Evolutionary conservation across 2,888 invertebrate species (phyloP).

Genomic region (Petrolisthes manimaculis): DNA sequence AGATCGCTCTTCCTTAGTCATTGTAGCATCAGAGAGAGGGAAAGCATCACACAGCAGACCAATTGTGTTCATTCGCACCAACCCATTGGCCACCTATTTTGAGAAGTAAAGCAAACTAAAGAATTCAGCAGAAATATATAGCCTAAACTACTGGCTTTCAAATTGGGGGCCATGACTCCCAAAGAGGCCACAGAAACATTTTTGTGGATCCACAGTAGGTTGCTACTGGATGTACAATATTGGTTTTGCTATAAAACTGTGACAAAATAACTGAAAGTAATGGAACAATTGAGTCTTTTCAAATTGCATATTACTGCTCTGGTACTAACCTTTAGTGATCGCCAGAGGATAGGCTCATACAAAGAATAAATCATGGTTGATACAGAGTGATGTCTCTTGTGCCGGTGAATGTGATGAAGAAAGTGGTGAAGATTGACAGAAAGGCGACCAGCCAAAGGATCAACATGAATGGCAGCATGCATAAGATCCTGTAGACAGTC

Average conservation of each 20-base stretch:
- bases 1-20: slow-evolving; percentile 43
- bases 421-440: slow-evolving; percentile 59
- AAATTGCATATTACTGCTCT: no score
- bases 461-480: slow-evolving; percentile 64
- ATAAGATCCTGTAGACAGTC: slow-evolving; percentile 65
- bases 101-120: not conserved
- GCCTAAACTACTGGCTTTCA: not conserved
- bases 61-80: slow-evolving; percentile 69
- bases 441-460: slow-evolving; percentile 45
- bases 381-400: slow-evolving; percentile 60
- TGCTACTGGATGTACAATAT: no score
- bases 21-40: slow-evolving; percentile 68
- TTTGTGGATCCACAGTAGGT: no score
- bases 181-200: not conserved
- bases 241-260: no score
- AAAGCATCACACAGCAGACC: slow-evolving; percentile 69
- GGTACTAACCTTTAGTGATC: slow-evolving; percentile 56
- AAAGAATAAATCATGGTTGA: slow-evolving; percentile 50
- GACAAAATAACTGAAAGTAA: no score
- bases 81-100: slow-evolving; percentile 69
- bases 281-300: no score
- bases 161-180: no score
- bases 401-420: slow-evolving; percentile 64
- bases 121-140: not conserved
- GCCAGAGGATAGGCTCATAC: slow-evolving; percentile 66